Evolutionary conservation across 2,797 vertebrate genomes (phyloP).

Genomic region (Thamnophis elegans): DNA sequence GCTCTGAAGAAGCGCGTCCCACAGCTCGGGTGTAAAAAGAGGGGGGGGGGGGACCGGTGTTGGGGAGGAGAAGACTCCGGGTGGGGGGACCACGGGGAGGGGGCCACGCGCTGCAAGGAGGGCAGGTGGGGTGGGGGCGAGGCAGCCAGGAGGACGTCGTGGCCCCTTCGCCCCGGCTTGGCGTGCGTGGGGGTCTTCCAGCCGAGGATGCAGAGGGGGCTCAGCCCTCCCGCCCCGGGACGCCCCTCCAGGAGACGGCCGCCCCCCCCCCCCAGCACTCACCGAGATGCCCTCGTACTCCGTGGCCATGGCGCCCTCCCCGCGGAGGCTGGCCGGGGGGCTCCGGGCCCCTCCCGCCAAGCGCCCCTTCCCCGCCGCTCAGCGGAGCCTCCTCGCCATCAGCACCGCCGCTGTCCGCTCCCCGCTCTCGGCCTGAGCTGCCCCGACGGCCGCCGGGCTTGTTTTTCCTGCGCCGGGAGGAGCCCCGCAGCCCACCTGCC

Average conservation of each 20-base stretch:
- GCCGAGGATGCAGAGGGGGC: background rate
- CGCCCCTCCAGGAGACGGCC: too few species aligned
- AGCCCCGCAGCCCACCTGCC: background rate
- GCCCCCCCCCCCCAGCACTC: background rate
- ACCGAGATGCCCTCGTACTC: background rate
- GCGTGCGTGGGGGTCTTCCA: background rate
- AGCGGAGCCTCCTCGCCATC: background rate
- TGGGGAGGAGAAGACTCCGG: background rate
- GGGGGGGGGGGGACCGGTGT: rapidly evolving
- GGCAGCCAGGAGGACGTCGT: background rate
- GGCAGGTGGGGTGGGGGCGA: too few species aligned
- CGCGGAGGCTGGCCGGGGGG: background rate
- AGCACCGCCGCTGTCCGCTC: background rate
- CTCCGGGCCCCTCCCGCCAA: background rate
- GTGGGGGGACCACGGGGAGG: too few species aligned
- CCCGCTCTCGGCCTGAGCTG: background rate
- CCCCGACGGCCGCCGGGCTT: background rate
- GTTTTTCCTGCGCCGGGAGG: background rate
- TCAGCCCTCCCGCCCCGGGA: background rate
- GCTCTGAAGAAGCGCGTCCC: background rate
- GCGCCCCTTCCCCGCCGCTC: background rate
- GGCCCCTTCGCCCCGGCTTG: background rate
- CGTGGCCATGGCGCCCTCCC: background rate
- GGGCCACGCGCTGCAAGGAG: too few species aligned
- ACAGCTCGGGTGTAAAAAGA: background rate